phyloP scores from a whole-genome alignment of 2,113 vertebrate species.

The Passer domesticus region DNA sequence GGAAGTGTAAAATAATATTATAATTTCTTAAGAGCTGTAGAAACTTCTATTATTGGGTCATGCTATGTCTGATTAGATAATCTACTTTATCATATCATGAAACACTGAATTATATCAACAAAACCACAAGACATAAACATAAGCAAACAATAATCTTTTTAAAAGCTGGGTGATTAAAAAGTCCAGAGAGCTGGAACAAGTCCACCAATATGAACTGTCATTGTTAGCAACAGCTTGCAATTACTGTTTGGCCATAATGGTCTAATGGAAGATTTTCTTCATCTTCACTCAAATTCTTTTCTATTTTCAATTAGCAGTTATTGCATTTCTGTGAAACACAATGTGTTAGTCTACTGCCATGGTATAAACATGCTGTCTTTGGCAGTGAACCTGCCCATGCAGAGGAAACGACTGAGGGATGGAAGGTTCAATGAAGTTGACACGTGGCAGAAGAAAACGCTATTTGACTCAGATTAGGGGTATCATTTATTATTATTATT shows the following conservation, averaged over 20 bases:
- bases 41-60: not conserved
- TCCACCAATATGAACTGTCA: not conserved
- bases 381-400: not conserved
- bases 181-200: not conserved
- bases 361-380: not conserved
- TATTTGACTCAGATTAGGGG: not conserved
- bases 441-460: not conserved
- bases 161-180: not conserved
- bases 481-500: not conserved
- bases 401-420: not conserved
- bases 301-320: not conserved
- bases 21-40: not conserved
- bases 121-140: not conserved
- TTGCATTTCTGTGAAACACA: not conserved
- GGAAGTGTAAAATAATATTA: not conserved
- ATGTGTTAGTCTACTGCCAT: not conserved
- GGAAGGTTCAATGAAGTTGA: not conserved
- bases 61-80: not conserved
- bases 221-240: not conserved
- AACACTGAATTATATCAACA: not conserved
- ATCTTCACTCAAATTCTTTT: not conserved
- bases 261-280: not conserved
- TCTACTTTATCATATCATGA: not conserved
- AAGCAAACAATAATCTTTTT: not conserved
- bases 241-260: not conserved